phyloP scores from a whole-genome alignment of 1,140 invertebrate species.

The Drosophila eugracilis region DNA sequence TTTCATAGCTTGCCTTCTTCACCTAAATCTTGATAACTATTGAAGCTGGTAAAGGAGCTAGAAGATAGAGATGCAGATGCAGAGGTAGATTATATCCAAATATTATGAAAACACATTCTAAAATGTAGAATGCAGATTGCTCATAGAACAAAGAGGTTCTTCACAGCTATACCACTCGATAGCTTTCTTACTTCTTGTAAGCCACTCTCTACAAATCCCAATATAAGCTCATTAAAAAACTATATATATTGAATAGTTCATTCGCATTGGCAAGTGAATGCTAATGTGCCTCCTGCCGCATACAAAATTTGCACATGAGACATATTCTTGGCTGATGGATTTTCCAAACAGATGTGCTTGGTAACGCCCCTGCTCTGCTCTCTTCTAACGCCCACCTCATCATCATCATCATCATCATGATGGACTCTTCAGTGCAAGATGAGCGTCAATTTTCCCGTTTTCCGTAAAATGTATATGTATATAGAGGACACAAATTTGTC shows the following conservation, averaged over 20 bases:
- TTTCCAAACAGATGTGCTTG: conserved; percentile 51
- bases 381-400: background rate
- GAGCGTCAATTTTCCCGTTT: conserved; percentile 66
- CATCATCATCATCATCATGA: conserved; percentile 2
- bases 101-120: too few species aligned
- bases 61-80: too few species aligned
- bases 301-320: conserved; percentile 33
- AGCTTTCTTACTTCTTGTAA: background rate
- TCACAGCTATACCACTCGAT: too few species aligned
- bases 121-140: too few species aligned
- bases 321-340: conserved; percentile 28
- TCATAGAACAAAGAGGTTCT: too few species aligned
- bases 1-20: too few species aligned
- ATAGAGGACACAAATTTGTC: conserved; percentile 71
- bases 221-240: background rate
- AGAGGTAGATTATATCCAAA: too few species aligned
- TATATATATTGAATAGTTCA: background rate
- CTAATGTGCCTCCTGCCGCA: conserved; percentile 8
- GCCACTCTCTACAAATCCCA: background rate
- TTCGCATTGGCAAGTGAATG: conserved; percentile 15
- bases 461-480: conserved; percentile 62
- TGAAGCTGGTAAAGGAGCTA: too few species aligned
- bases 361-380: conserved; percentile 35
- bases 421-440: too few species aligned
- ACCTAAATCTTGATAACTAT: too few species aligned